Base-by-base conservation (phyloP, 2,888 invertebrate genomes). In the Biston betularia region DNA sequence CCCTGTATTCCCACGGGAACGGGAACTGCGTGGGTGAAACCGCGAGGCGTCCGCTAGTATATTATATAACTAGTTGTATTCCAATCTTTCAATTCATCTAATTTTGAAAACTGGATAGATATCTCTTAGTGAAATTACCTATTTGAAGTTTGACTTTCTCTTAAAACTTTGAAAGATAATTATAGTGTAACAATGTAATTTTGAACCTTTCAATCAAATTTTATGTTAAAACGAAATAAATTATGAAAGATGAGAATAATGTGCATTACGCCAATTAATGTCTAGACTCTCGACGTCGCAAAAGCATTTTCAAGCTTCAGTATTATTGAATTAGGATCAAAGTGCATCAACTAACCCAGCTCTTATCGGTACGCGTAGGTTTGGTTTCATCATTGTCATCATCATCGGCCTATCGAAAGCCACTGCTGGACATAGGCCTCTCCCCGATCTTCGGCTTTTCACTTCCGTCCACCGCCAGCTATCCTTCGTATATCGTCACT, bases 271-370 rank as follows among this genome's bases (percentile, higher is more conserved):
- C 74, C 75, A 73, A 77, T 78, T 79, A 81, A 70, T 67, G 78
- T 81, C 78, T 79, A 80, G 78, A 76, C 76, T 81, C 78, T 79
- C 80, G 78, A 76, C 76, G 59, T 72, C 61, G 62, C 69, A 53
- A 72, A 65, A 77, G 63, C 65, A 73, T 70, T 68, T 57, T 48
- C 57, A 58, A 63, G 67, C 49, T 55, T 59, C 58, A 49, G 63
- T 63, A 59, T 67, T 48, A 67, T 67, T 63, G 58, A 63, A 63
- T 63, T 67, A 67, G 54, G 67, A 62, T 66, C 52, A 61, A 53
- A 62, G 60, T 60, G 60, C 65, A 65, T 49, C 59, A 46, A 48
- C 24, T 34, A 34, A 44, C 38, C 15, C 10, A 40, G 48, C 15
- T 44, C 35, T 24, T 2, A 24, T 3, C 1, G 24, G 24, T 24